These are phyloP conservation scores for Drosophila paranaensis DNA, from an alignment of 2,888 invertebrate species.

Conservation along the genomic window DNA sequence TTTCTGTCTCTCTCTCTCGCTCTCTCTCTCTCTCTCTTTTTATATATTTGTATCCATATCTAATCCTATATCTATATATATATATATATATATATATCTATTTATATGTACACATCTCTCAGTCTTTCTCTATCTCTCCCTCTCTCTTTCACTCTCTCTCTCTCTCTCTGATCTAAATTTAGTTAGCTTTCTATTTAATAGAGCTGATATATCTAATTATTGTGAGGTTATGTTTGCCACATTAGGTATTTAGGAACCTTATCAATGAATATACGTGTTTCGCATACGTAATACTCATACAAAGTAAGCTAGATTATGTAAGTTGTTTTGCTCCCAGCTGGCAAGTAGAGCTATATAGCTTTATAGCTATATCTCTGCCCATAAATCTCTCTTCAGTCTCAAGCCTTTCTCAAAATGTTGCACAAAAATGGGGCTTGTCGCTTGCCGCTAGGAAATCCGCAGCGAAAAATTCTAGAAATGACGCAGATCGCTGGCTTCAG, in stretches of 20 bases:
- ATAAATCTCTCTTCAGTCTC: too few relatives aligned
- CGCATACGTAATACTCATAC: neutral
- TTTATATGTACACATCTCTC: too few relatives aligned
- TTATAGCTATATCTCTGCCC: neutral
- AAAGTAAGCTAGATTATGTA: neutral
- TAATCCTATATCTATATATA: too few relatives aligned
- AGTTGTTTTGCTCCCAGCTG: neutral
- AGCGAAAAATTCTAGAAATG: constrained; percentile 6
- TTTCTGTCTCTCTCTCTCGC: too few relatives aligned
- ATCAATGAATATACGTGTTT: neutral
- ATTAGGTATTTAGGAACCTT: neutral
- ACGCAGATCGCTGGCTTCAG: constrained; percentile 21
- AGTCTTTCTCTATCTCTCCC: too few relatives aligned
- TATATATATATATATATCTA: too few relatives aligned
- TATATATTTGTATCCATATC: too few relatives aligned
- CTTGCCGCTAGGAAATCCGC: neutral
- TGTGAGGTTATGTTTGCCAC: neutral
- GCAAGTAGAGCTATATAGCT: neutral
- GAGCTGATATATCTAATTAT: neutral
- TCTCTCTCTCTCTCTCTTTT: too few relatives aligned
- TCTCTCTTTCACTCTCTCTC: too few relatives aligned
- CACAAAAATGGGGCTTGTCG: neutral
- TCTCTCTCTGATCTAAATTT: too few relatives aligned
- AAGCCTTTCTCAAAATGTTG: neutral
- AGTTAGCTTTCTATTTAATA: too few relatives aligned